phyloP scores from a whole-genome alignment of 2,797 vertebrate species.

The Sus cebifrons region DNA sequence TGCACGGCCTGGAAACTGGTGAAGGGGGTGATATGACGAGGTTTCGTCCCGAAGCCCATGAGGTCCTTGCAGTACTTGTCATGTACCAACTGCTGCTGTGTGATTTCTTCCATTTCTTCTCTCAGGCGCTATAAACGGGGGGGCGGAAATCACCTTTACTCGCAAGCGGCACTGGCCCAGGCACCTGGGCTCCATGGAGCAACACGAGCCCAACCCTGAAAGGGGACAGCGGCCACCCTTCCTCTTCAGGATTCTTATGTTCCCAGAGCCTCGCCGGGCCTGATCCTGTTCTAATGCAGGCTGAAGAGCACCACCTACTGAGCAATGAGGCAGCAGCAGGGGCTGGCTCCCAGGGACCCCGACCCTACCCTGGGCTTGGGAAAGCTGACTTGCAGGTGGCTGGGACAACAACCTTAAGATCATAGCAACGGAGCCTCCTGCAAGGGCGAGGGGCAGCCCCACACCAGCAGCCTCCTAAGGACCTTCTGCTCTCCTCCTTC shows the following conservation, averaged over 20 bases:
- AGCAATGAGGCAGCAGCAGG: background rate
- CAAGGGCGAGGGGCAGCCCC: background rate
- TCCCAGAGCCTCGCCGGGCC: background rate
- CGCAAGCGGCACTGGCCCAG: background rate
- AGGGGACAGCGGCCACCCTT: background rate
- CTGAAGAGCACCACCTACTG: constrained; percentile 54
- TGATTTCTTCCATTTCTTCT: constrained; percentile 99
- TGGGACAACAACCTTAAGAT: background rate
- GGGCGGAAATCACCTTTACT: background rate
- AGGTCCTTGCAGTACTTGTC: constrained; percentile 99
- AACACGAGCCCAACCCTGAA: background rate
- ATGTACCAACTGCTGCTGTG: constrained; percentile 98
- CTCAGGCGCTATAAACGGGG: constrained; percentile 93
- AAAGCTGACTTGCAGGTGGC: background rate
- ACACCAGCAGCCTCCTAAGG: background rate
- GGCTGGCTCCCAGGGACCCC: background rate
- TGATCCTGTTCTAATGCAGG: background rate
- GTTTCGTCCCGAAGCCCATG: constrained; percentile 97
- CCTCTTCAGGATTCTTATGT: background rate
- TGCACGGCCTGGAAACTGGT: constrained; percentile 98
- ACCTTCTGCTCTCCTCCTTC: background rate
- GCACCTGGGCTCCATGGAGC: background rate
- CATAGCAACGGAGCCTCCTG: background rate
- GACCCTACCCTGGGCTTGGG: background rate
- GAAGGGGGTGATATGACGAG: constrained; percentile 98